phyloP scores from a whole-genome alignment of 2,113 vertebrate genomes.

The Mormyrus lacerda region DNA sequence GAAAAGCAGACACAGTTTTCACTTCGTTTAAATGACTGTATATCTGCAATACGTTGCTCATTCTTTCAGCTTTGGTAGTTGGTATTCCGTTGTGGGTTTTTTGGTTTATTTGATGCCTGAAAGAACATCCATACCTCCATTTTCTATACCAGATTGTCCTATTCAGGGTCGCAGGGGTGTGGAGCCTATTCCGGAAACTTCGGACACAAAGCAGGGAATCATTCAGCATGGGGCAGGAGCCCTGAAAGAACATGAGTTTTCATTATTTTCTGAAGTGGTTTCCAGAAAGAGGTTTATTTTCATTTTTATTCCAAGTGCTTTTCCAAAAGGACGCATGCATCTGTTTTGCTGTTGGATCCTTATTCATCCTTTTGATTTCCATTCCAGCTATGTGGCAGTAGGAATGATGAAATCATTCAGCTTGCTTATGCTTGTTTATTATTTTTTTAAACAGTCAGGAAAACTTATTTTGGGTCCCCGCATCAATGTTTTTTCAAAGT shows the following conservation, averaged over 20 bases:
- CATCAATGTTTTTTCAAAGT: background rate
- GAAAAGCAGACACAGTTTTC: background rate
- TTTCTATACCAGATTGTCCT: background rate
- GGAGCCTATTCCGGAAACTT: background rate
- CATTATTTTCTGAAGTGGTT: background rate
- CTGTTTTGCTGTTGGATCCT: too few relatives aligned
- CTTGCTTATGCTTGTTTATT: conserved; percentile 9
- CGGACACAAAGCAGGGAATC: background rate
- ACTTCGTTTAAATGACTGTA: background rate
- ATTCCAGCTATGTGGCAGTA: background rate
- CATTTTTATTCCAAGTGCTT: background rate
- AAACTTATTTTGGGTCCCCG: background rate
- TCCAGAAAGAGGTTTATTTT: background rate
- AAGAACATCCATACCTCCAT: background rate
- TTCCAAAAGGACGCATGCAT: background rate
- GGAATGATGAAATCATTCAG: background rate
- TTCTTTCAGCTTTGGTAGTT: background rate
- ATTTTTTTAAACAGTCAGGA: background rate
- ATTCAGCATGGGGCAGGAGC: background rate
- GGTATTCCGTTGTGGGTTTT: background rate
- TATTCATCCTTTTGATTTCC: background rate
- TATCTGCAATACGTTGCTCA: background rate
- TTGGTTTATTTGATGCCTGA: background rate
- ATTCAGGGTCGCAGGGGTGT: background rate
- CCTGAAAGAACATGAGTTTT: background rate